These are phyloP conservation scores for Clarias macrocephalus DNA, from an alignment of 2,113 vertebrate genomes.

Conservation along the genomic window DNA sequence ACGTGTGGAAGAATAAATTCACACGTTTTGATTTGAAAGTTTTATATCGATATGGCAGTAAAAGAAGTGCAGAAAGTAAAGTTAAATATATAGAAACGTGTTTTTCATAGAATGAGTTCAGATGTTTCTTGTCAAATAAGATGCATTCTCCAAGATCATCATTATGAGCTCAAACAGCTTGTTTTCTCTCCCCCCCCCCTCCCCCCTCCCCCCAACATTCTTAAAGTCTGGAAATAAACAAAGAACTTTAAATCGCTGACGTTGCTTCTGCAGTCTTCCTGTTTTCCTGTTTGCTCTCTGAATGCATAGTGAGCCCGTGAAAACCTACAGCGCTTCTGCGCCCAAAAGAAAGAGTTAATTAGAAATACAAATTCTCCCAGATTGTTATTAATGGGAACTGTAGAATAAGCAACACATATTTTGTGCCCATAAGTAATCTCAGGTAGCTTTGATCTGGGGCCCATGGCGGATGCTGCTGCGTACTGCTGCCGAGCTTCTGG, in stretches of 20 bases:
- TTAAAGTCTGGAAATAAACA: constrained; percentile 57
- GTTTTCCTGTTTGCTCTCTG: constrained; percentile 69
- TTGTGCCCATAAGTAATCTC: constrained; percentile 98
- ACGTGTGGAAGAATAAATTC: too few relatives aligned
- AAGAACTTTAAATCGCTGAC: constrained; percentile 71
- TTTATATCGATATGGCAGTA: neutral
- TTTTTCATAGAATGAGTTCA: neutral
- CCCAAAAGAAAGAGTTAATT: constrained; percentile 98
- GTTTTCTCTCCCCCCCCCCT: constrained; percentile 34
- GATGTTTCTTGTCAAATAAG: neutral
- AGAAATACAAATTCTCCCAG: constrained; percentile 98
- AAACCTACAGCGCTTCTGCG: constrained; percentile 79
- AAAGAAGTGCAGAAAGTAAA: neutral
- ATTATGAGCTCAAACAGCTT: neutral
- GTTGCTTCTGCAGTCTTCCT: constrained; percentile 71
- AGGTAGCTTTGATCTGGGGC: constrained; percentile 99
- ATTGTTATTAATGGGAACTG: constrained; percentile 95
- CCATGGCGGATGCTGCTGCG: constrained; percentile 87
- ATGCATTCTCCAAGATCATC: neutral
- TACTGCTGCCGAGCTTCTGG: constrained; percentile 91
- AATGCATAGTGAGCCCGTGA: constrained; percentile 61
- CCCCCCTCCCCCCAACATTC: constrained; percentile 61
- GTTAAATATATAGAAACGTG: neutral
- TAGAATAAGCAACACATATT: constrained; percentile 91
- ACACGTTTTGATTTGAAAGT: neutral